Evolutionary conservation across 2,888 invertebrate species (phyloP).

Genomic region (Campoplex capitator): DNA sequence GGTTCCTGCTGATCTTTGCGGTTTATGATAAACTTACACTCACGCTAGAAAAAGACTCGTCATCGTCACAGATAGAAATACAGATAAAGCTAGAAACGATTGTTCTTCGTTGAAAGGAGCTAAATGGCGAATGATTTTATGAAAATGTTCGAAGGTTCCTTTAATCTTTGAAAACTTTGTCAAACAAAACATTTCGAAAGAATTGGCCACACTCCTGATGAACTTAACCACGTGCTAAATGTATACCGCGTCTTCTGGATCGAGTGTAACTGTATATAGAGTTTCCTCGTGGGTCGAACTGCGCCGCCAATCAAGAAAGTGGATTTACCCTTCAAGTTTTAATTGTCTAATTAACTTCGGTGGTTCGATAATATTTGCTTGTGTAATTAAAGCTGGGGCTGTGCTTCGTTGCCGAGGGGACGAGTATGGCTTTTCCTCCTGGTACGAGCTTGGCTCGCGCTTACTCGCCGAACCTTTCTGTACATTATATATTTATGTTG

Average conservation of each 20-base stretch:
- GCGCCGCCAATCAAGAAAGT: constrained; percentile 69
- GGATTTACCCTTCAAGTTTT: constrained; percentile 79
- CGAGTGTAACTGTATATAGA: constrained; percentile 17
- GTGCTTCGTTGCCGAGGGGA: constrained; percentile 9
- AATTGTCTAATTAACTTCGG: constrained; percentile 80
- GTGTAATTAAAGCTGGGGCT: constrained; percentile 77
- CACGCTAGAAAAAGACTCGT: background rate
- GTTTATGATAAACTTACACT: background rate
- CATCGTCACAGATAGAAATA: background rate
- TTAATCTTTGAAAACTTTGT: constrained; percentile 8
- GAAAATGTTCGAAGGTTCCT: background rate
- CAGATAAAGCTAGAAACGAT: background rate
- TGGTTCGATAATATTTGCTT: constrained; percentile 80
- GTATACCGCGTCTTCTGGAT: background rate
- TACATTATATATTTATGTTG: constrained; percentile 16
- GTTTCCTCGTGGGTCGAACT: constrained; percentile 34
- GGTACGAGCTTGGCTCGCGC: constrained; percentile 19
- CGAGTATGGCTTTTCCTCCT: constrained; percentile 43
- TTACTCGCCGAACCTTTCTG: background rate
- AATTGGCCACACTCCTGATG: constrained; percentile 3
- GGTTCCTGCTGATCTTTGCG: constrained; percentile 34
- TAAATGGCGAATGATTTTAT: background rate
- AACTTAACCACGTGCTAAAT: constrained; percentile 5
- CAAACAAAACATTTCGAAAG: constrained; percentile 6
- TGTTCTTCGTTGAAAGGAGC: background rate